Conservation (phyloP, 2,888 invertebrate species). For the Halictus ligatus region DNA sequence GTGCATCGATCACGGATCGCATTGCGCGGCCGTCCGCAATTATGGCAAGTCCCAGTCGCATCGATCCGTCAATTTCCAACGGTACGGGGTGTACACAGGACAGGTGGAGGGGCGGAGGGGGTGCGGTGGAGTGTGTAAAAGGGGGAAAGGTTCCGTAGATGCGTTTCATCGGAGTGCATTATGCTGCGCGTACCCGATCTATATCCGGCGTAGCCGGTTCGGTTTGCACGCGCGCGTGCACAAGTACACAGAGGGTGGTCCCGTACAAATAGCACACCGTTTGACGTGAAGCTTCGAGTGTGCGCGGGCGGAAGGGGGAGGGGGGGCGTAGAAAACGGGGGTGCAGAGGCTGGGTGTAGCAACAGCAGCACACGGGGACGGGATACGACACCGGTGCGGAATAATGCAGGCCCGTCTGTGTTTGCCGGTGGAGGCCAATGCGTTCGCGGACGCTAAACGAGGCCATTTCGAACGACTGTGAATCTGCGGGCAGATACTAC, state of each 20-base stretch:
- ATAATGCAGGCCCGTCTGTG: constrained; percentile 62
- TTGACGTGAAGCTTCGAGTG: constrained; percentile 51
- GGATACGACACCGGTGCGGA: constrained; percentile 51
- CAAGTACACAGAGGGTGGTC: constrained; percentile 48
- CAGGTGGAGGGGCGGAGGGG: neutral
- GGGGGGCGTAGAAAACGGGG: neutral
- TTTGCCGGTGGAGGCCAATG: constrained; percentile 41
- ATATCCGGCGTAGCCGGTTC: constrained; percentile 45
- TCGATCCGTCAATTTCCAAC: constrained; percentile 3
- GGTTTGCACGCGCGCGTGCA: constrained; percentile 45
- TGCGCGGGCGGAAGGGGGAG: neutral
- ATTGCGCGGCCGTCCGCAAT: neutral
- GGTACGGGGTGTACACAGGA: neutral
- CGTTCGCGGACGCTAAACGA: constrained; percentile 37
- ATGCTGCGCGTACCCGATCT: constrained; percentile 37
- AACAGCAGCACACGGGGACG: neutral
- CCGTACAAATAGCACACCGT: constrained; percentile 48
- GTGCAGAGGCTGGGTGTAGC: neutral
- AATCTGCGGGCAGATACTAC: constrained; percentile 9
- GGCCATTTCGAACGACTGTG: constrained; percentile 41
- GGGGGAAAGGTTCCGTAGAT: constrained; percentile 20
- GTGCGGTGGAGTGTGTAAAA: neutral
- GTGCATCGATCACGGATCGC: neutral
- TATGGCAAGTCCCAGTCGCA: neutral
- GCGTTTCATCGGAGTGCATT: constrained; percentile 50